Percentiles rank a stretch among this genome's conserved stretches.
Conservation (phyloP, 2,797 vertebrate species). For the Tachyglossus aculeatus region DNA sequence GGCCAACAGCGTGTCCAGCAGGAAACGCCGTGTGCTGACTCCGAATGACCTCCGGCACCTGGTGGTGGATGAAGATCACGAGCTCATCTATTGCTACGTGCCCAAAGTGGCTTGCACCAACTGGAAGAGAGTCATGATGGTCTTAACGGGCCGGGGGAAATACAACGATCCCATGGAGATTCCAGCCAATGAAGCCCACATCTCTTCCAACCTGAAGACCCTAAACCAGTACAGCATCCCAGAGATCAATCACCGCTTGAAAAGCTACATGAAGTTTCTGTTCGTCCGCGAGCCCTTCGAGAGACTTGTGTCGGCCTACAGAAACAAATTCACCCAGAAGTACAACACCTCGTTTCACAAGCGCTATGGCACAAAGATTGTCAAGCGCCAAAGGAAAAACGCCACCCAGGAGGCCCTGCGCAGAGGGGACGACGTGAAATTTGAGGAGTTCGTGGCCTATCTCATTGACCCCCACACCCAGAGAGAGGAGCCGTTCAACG, state of each 20-base stretch:
- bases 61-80: conserved; percentile 95
- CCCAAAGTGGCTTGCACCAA: conserved; percentile 99
- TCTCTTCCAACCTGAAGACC: conserved; percentile 93
- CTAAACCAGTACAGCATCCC: conserved; percentile 97
- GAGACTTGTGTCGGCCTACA: conserved; percentile 95
- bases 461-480: conserved; percentile 91
- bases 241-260: conserved; percentile 97
- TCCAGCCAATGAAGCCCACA: conserved; percentile 91
- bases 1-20: conserved; percentile 82
- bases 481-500: conserved; percentile 93
- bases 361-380: conserved; percentile 94
- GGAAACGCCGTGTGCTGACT: conserved; percentile 90
- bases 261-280: conserved; percentile 98
- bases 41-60: conserved; percentile 94
- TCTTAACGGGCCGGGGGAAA: conserved; percentile 90
- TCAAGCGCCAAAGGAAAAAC: conserved; percentile 92
- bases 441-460: conserved; percentile 93
- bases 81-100: conserved; percentile 97
- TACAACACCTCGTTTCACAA: conserved; percentile 99
- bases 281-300: conserved; percentile 97
- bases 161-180: conserved; percentile 97
- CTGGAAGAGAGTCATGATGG: conserved; percentile 99
- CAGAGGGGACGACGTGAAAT: conserved; percentile 88
- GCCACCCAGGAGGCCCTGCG: conserved; percentile 91
- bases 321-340: conserved; percentile 98